phyloP scores from a whole-genome alignment of 1,140 invertebrate species.

The Bombus fervidus region DNA sequence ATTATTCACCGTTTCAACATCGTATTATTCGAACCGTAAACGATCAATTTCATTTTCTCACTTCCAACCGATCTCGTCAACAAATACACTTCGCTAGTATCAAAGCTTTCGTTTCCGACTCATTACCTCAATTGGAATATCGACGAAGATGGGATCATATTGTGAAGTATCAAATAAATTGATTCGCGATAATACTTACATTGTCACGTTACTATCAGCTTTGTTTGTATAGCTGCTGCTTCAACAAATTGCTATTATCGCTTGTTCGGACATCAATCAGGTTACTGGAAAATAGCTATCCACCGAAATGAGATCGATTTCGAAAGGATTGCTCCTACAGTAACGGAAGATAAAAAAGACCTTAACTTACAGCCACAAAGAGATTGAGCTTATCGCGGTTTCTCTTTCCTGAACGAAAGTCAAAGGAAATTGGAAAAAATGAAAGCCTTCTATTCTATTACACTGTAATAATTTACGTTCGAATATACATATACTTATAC shows the following conservation, averaged over 20 bases:
- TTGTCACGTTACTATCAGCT: no score
- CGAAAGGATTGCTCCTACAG: not conserved
- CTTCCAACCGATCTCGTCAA: not conserved
- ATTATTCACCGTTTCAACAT: not conserved
- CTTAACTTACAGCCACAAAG: not conserved
- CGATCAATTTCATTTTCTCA: not conserved
- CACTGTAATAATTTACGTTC: not conserved
- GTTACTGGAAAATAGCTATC: conserved; percentile 34
- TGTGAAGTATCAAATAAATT: conserved; percentile 17
- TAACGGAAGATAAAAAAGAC: conserved; percentile 32
- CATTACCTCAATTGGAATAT: conserved; percentile 22
- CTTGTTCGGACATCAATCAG: conserved; percentile 71
- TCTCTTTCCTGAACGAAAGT: not conserved
- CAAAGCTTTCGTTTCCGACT: not conserved
- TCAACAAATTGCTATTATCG: conserved; percentile 67
- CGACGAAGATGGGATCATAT: not conserved
- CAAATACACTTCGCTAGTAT: not conserved
- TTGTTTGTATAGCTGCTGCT: conserved; percentile 10
- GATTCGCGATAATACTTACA: conserved; percentile 19
- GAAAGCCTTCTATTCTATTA: not conserved
- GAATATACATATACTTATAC: not conserved
- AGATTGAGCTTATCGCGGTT: not conserved
- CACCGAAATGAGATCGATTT: conserved; percentile 39
- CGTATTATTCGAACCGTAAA: not conserved
- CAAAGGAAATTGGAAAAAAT: not conserved